Conservation (phyloP, 2,797 vertebrate species). For the Erethizon dorsatum region DNA sequence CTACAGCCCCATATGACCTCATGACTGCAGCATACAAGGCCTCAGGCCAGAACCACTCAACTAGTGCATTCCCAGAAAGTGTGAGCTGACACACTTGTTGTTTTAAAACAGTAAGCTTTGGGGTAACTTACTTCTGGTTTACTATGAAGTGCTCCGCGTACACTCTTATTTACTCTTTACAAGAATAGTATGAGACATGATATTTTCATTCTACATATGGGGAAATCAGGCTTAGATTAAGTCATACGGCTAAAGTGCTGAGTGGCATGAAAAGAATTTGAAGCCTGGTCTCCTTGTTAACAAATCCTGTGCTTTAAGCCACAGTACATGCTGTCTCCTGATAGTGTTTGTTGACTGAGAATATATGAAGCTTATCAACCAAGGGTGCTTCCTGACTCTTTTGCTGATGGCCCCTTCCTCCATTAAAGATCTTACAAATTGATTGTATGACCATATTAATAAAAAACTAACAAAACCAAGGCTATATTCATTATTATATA, state of each 20-base stretch:
- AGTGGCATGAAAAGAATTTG: not conserved
- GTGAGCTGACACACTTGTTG: not conserved
- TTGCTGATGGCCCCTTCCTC: not conserved
- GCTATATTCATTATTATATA: not conserved
- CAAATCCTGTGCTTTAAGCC: not conserved
- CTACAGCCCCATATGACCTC: accelerated
- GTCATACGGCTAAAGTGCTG: not conserved
- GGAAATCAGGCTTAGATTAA: slow-evolving; percentile 1
- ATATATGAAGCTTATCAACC: not conserved
- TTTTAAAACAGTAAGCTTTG: not conserved
- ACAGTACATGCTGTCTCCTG: not conserved
- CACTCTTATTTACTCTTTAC: not conserved
- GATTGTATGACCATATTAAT: not conserved
- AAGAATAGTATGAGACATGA: not conserved
- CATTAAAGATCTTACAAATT: slow-evolving; percentile 10
- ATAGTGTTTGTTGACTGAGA: not conserved
- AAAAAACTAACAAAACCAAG: not conserved
- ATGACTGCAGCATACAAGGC: not conserved
- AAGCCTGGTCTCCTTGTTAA: not conserved
- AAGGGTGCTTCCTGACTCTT: no score
- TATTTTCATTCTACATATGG: not conserved
- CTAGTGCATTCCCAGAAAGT: not conserved
- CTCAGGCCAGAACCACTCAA: not conserved
- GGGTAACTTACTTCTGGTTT: not conserved
- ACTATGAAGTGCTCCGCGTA: not conserved